Percentiles rank a stretch among this genome's conserved stretches.
Conservation (phyloP, 2,113 vertebrate genomes). For the Brachirus orientalis region DNA sequence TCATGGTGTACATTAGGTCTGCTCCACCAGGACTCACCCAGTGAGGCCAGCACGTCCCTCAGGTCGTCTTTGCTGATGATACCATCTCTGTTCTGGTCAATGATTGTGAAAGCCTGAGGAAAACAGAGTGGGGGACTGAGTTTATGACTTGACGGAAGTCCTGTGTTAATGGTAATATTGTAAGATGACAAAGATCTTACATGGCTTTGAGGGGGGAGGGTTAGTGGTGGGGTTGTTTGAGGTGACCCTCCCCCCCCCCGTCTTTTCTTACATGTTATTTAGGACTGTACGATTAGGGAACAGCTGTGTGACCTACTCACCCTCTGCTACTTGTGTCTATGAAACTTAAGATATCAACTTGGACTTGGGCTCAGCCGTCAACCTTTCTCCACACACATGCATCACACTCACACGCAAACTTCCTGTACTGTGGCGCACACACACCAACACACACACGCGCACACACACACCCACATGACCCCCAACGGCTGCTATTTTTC, state of each 20-base stretch:
- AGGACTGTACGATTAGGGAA: constrained; percentile 45
- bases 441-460: too few species aligned
- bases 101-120: constrained; percentile 90
- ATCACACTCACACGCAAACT: background rate
- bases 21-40: constrained; percentile 80
- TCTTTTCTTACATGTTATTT: constrained; percentile 63
- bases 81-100: constrained; percentile 93
- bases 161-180: constrained; percentile 17
- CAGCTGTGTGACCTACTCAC: constrained; percentile 64
- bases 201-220: background rate
- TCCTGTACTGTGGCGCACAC: background rate
- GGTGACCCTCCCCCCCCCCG: background rate
- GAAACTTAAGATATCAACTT: constrained; percentile 74
- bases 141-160: background rate
- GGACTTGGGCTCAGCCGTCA: constrained; percentile 30
- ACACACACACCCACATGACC: constrained; percentile 25
- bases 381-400: background rate
- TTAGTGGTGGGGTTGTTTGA: background rate
- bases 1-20: fast-evolving
- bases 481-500: constrained; percentile 36
- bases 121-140: background rate
- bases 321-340: constrained; percentile 15
- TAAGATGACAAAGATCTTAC: background rate
- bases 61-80: constrained; percentile 94
- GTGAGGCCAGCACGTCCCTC: constrained; percentile 89